Evolutionary conservation across 2,888 invertebrate genomes (phyloP), one percentile per base, ranked within the genome.

Genomic region (Drosophila setosimentum): DNA sequence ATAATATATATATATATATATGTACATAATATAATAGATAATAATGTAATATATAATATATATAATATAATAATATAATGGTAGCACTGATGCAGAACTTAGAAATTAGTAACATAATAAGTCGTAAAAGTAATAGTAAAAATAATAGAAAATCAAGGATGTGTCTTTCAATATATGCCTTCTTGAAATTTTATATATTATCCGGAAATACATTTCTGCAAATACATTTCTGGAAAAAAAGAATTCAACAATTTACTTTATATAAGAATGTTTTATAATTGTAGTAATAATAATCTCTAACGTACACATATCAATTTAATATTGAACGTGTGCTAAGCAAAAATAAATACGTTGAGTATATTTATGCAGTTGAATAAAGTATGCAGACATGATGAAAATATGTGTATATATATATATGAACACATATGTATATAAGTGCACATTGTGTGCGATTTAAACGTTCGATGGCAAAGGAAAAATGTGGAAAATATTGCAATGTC

Each of bases 401-500:
- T 54, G 18, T 53, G 3, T 21, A 24, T 24, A n/a, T 18, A 29
- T 10, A 6, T 27, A 10, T 13, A 24, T 18, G 3, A 16, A 27
- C 10, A 32, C 13, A 54, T n/a, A 49, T 54, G n/a, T 32, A 27
- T 13, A 55, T 49, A 40, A 30, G 27, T 45, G 45, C 51, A 24
- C 51, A 68, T 37, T 58, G 55, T 57, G 37, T 37, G 68, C 49
- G 51, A 67, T 67, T 68, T 57, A 21, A 58, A 21, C 27, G 57
- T 32, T 40, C 37, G 27, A 42, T 33, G 59, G 29, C 16, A 65
- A 37, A 30, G 49, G 58, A 65, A 65, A 57, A 48, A 37, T 64
- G 50, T 61, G 54, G 37, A 74, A 74, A 68, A 73, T 71, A 63
- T 76, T 57, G 60, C 74, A 69, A 69, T 68, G 63, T 51, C 54